These are phyloP conservation scores for Parauchenoglanis punctatus DNA, from an alignment of 2,797 vertebrate species.

Conservation along the genomic window DNA sequence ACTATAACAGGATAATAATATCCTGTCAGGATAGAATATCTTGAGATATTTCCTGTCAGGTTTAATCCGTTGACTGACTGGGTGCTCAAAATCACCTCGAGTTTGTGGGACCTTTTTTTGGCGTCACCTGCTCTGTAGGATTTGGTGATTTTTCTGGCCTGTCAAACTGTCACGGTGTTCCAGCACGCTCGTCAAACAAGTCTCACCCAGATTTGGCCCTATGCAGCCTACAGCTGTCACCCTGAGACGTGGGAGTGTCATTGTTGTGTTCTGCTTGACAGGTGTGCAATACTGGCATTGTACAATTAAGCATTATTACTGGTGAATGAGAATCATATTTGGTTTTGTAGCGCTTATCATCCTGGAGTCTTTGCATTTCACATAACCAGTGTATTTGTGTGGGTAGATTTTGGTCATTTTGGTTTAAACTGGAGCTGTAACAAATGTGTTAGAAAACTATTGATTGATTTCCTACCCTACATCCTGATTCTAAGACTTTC, in stretches of 20 bases:
- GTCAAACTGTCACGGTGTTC: neutral
- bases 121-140: neutral
- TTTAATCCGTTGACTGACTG: neutral
- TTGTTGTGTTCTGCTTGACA: neutral
- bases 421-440: conserved; percentile 7
- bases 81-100: neutral
- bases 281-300: neutral
- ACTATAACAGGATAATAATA: neutral
- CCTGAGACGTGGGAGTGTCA: neutral
- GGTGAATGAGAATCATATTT: neutral
- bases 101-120: neutral
- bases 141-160: conserved; percentile 1
- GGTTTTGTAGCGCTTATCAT: neutral
- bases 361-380: neutral
- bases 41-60: neutral
- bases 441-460: neutral
- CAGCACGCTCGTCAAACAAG: neutral
- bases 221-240: neutral
- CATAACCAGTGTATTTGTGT: neutral
- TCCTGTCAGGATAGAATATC: neutral
- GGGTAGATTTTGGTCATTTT: neutral
- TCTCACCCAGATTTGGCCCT: neutral
- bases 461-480: neutral
- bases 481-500: neutral
- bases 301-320: neutral